A percentile compares a stretch with the other conserved stretches of the same genome.
phyloP scores from a whole-genome alignment of 35 echinoderm and acorn worm genomes.

The Ptychodera flava region DNA sequence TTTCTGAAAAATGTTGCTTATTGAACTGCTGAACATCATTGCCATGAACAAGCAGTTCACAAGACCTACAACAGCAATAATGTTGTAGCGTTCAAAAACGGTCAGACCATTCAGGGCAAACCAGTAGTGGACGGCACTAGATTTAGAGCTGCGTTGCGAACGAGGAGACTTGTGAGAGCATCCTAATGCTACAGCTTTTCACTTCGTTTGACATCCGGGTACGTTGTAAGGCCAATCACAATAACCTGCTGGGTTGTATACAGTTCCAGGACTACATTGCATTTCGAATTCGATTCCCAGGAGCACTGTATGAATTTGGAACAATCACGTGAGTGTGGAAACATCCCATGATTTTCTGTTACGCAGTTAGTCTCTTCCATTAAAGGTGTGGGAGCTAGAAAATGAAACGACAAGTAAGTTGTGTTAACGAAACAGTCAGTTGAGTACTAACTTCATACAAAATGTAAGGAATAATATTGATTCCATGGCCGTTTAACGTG shows the following conservation, averaged over 20 bases:
- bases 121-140: too few species aligned
- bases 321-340: not conserved
- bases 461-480: not conserved
- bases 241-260: not conserved
- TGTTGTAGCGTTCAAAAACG: too few species aligned
- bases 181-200: too few species aligned
- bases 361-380: not conserved
- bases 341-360: not conserved
- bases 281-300: not conserved
- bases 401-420: too few species aligned
- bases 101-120: too few species aligned
- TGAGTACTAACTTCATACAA: not conserved
- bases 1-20: too few species aligned
- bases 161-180: too few species aligned
- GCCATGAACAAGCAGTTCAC: too few species aligned
- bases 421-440: not conserved
- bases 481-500: not conserved
- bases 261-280: not conserved
- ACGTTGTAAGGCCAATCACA: not conserved
- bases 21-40: too few species aligned
- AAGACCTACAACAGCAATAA: too few species aligned
- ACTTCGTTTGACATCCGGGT: not conserved
- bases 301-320: not conserved
- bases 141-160: too few species aligned
- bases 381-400: not conserved